Evolutionary conservation across 2,113 vertebrate genomes (phyloP).

Genomic region (Abramis brama): DNA sequence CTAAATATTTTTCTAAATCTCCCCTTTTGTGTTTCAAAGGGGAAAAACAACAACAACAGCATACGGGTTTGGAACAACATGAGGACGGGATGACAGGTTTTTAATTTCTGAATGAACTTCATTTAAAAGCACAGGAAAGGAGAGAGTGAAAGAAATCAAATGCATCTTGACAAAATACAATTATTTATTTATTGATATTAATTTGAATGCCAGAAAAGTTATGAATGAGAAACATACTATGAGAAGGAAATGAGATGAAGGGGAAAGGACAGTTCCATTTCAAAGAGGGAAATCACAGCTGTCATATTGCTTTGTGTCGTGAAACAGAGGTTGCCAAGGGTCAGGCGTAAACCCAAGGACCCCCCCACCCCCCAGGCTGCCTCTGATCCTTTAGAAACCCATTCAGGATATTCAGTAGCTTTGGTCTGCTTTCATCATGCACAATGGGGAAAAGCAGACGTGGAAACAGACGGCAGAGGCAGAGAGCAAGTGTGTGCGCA

Average conservation of each 20-base stretch:
- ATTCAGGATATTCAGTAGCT: slow-evolving; percentile 33
- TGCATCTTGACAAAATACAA: not conserved
- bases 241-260: not conserved
- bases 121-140: not conserved
- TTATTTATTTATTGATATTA: not conserved
- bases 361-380: not conserved
- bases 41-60: not conserved
- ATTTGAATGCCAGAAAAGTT: not conserved
- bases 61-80: not conserved
- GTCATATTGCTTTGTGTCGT: slow-evolving; percentile 1
- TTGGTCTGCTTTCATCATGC: slow-evolving; percentile 36
- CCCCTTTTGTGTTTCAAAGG: not conserved
- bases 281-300: slow-evolving; percentile 18
- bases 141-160: not conserved
- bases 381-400: slow-evolving; percentile 47
- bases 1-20: not conserved
- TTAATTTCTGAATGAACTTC: not conserved
- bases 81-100: not conserved
- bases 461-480: not conserved
- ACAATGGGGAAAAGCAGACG: slow-evolving; percentile 1
- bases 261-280: slow-evolving; percentile 18
- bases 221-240: not conserved
- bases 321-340: slow-evolving; percentile 30
- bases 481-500: slow-evolving; percentile 13
- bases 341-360: slow-evolving; percentile 24